Conservation (phyloP, 2,797 vertebrate species). For the Clarias laeviceps region DNA sequence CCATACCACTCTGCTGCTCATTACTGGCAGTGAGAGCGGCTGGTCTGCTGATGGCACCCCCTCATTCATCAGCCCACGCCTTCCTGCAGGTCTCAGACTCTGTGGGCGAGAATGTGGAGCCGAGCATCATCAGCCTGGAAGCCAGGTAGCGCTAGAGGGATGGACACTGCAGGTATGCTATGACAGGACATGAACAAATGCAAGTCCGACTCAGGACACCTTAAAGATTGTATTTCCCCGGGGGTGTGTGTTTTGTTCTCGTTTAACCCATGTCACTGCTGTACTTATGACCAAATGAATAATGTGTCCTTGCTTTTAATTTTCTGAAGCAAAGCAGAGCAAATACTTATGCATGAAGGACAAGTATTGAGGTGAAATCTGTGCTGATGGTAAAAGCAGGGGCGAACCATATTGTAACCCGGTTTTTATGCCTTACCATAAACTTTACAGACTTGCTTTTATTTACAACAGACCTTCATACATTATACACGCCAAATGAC, state of each 20-base stretch:
- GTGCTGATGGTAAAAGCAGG: conserved; percentile 32
- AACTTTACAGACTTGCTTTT: conserved; percentile 56
- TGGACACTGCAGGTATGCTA: conserved; percentile 12
- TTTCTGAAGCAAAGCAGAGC: conserved; percentile 47
- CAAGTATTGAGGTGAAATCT: conserved; percentile 38
- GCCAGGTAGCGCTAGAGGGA: conserved; percentile 17
- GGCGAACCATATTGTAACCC: conserved; percentile 40
- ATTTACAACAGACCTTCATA: conserved; percentile 48
- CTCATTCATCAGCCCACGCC: conserved; percentile 53
- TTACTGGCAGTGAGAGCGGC: conserved; percentile 45
- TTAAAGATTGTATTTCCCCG: conserved; percentile 20
- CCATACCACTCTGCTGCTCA: conserved; percentile 53
- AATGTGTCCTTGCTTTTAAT: conserved; percentile 50
- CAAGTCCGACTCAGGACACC: conserved; percentile 8
- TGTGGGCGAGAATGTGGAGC: conserved; percentile 46
- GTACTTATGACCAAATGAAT: conserved; percentile 49
- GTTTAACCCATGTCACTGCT: conserved; percentile 32
- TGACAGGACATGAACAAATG: conserved; percentile 10
- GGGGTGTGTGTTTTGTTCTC: conserved; percentile 11
- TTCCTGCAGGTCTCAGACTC: conserved; percentile 46
- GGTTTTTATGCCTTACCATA: conserved; percentile 51
- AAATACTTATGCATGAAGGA: conserved; percentile 49
- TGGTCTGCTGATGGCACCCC: conserved; percentile 27
- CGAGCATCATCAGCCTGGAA: conserved; percentile 30
- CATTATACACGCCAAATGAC: conserved; percentile 40